Conservation (phyloP, 1,140 invertebrate species). For the Cephus cinctus region DNA sequence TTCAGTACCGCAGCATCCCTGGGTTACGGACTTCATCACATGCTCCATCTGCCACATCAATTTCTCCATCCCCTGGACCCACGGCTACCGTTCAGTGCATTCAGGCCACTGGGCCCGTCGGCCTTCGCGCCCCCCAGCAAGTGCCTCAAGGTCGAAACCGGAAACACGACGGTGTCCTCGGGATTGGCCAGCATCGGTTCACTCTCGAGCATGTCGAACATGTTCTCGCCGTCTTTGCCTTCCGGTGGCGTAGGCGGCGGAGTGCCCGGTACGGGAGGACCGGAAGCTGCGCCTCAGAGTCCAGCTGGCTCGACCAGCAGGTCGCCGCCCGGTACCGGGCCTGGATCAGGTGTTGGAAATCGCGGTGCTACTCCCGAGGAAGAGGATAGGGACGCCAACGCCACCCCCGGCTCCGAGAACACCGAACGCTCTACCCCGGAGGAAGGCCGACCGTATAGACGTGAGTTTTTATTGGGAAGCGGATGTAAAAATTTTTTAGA, state of each 20-base stretch:
- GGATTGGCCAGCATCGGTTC: constrained; percentile 49
- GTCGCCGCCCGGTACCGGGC: constrained; percentile 31
- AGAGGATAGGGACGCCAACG: constrained; percentile 56
- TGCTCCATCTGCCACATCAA: constrained; percentile 58
- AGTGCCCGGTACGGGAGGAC: constrained; percentile 26
- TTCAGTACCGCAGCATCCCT: constrained; percentile 53
- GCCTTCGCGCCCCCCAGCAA: constrained; percentile 59
- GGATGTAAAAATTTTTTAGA: too few species aligned
- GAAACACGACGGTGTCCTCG: constrained; percentile 27
- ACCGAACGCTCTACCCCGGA: constrained; percentile 60
- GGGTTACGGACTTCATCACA: constrained; percentile 59
- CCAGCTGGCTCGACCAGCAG: constrained; percentile 39
- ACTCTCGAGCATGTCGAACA: constrained; percentile 50
- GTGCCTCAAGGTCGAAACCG: constrained; percentile 57
- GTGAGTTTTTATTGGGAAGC: constrained; percentile 45
- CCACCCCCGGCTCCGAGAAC: constrained; percentile 58
- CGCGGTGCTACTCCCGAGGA: constrained; percentile 46
- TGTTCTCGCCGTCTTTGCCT: constrained; percentile 51
- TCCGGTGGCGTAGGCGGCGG: constrained; percentile 23
- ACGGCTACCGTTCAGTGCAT: constrained; percentile 50
- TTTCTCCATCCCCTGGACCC: constrained; percentile 56
- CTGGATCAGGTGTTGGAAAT: constrained; percentile 26
- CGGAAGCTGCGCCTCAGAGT: constrained; percentile 41
- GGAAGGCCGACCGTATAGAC: constrained; percentile 57
- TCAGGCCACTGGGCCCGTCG: constrained; percentile 52